Conservation (phyloP, 2,888 invertebrate genomes). For the Eurytoma adleriae region DNA sequence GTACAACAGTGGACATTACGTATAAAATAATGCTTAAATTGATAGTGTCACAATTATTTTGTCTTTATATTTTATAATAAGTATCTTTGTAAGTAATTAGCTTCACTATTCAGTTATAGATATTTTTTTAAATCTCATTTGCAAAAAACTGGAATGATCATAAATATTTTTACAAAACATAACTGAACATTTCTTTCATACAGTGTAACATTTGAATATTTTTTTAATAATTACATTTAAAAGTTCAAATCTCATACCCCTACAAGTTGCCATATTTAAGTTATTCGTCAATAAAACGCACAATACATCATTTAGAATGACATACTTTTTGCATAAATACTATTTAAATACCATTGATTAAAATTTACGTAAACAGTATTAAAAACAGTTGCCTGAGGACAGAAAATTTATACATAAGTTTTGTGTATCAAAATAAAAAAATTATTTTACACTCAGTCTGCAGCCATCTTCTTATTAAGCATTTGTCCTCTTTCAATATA, state of each 20-base stretch:
- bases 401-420: slow-evolving; percentile 4
- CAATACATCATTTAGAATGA: slow-evolving; percentile 36
- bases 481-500: slow-evolving; percentile 8
- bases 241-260: neutral
- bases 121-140: slow-evolving; percentile 12
- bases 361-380: slow-evolving; percentile 36
- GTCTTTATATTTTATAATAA: neutral
- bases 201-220: neutral
- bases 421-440: slow-evolving; percentile 30
- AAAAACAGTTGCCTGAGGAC: slow-evolving; percentile 23
- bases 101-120: slow-evolving; percentile 28
- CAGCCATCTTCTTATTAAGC: slow-evolving; percentile 36
- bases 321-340: slow-evolving; percentile 10
- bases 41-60: neutral
- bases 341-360: slow-evolving; percentile 2
- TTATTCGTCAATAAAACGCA: neutral
- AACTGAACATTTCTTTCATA: neutral
- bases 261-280: neutral
- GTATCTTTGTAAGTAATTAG: neutral
- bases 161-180: slow-evolving; percentile 21
- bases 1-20: slow-evolving; percentile 13
- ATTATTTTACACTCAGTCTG: slow-evolving; percentile 24
- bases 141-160: slow-evolving; percentile 36
- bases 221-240: slow-evolving; percentile 7
- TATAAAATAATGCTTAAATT: neutral